Evolutionary conservation across 2,797 vertebrate genomes (phyloP).

Genomic region (Hoplostethus mediterraneus): DNA sequence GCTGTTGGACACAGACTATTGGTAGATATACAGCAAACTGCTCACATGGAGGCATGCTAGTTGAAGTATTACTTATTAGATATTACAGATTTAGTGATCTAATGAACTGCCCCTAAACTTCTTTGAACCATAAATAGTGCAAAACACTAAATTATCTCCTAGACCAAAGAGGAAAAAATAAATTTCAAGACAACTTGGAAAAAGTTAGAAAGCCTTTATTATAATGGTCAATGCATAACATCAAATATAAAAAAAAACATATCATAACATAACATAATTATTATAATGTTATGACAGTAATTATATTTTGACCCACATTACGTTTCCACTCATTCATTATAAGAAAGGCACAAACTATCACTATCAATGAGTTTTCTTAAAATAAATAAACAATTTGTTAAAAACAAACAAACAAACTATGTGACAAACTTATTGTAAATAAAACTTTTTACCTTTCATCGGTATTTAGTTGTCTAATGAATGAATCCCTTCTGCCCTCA

Average conservation of each 20-base stretch:
- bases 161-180: too few species aligned
- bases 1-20: neutral
- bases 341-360: neutral
- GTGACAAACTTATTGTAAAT: neutral
- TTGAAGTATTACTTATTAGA: neutral
- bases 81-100: neutral
- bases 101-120: neutral
- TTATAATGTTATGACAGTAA: too few species aligned
- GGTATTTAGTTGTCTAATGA: neutral
- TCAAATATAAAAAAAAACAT: too few species aligned
- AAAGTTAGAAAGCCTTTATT: neutral
- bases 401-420: neutral
- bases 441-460: constrained; percentile 38
- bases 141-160: neutral
- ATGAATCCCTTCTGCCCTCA: neutral
- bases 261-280: too few species aligned
- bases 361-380: neutral
- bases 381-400: neutral
- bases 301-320: neutral
- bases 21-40: neutral
- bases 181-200: too few species aligned
- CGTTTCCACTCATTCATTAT: neutral
- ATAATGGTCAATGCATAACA: too few species aligned
- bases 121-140: neutral
- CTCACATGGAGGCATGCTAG: neutral